Base-by-base conservation (phyloP, 2,888 invertebrate genomes). In the Cenopis cana region DNA sequence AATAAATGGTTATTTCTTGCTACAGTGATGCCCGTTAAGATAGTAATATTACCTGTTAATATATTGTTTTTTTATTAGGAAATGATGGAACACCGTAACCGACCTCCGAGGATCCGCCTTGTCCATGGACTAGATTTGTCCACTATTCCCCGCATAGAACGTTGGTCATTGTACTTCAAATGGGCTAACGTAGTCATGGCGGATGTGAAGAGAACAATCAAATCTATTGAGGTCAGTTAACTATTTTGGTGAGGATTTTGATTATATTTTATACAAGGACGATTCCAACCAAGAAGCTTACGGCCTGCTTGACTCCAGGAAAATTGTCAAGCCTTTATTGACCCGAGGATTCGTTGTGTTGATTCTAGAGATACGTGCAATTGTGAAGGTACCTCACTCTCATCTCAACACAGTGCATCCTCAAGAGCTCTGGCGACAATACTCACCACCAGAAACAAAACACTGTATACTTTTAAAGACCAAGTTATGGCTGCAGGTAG, bases 151-250 rank as follows among this genome's bases (percentile, higher is more conserved):
- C 65, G 73, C 11, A 57, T 70, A 57, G 80, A 87, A 36, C 85
- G 91, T 54, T 92, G 91, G 91, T 74, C 77, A 17, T 68, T 88
- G 57, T 92, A 91, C 75, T 91, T 87, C 68, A 82, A 69, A 66
- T 91, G 90, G 90, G 79, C 82, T 49, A 76, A 78, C 12, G 67
- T 73, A 17, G 69, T 77, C 38, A 73, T 79, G 2, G 55, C 74
- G 2, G 66, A 75, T 33, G 69, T 81, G 1, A 83, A 80, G 74
- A 66, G 75, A 1, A 59, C 81, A 29, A 76, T 87, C 12, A 76
- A 74, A 9, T 36, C 72, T 2, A 72, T 87, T 54, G 87, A 89
- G 82, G 91, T 88, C 79, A 65, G 73, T 52, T 33, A 33, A 33
- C 5, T 33, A 33, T 33, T 33, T 33, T 6, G 33, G 33, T 3